Evolutionary conservation across 2,888 invertebrate species (phyloP), one percentile per base, ranked within the genome.

Genomic region (Pyralis farinalis): DNA sequence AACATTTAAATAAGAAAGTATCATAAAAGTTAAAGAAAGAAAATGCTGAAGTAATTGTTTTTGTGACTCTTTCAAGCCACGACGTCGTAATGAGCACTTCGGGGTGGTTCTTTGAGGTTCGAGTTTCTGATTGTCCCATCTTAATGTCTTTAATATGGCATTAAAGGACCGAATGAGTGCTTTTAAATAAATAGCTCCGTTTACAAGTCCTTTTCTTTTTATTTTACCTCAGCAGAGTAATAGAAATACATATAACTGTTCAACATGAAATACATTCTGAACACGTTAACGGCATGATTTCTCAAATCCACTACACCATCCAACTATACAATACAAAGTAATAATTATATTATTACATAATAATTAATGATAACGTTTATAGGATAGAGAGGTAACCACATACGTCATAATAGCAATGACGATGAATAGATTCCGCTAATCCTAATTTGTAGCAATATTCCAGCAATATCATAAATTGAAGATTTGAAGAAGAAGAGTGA

Each of bases 31-130:
- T 25, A 43, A 36, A 40, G 33, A 55, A 55, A 54, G 57, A 55
- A 55, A 61, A 63, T 61, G 56, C 55, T 50, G 49, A 51, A 57
- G 65, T 71, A 73, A 74, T 74, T 73, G 65, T 69, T 63, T 66
- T 71, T 68, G 71, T 62, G 71, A 65, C 61, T 65, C 65, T 53
- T 58, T 53, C 56, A 63, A 60, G 62, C 55, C 54, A 58, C 62
- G 65, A 63, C 59, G 61, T 60, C 58, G 57, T 72, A 74, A 75
- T 72, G 73, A 76, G 67, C 66, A 63, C 66, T 73, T 69, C 54
- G 48, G 48, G 61, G 57, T 58, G 64, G 56, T 55, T 70, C 63
- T 71, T 64, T 55, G 55, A 63, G 58, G 58, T 51, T 46, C 53
- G 55, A 47, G 50, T 55, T 60, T 58, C 53, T 57, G 37, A 37